Evolutionary conservation across 2,797 vertebrate genomes (phyloP), one percentile per base, ranked within the genome.

Genomic region (Garrulus glandarius): DNA sequence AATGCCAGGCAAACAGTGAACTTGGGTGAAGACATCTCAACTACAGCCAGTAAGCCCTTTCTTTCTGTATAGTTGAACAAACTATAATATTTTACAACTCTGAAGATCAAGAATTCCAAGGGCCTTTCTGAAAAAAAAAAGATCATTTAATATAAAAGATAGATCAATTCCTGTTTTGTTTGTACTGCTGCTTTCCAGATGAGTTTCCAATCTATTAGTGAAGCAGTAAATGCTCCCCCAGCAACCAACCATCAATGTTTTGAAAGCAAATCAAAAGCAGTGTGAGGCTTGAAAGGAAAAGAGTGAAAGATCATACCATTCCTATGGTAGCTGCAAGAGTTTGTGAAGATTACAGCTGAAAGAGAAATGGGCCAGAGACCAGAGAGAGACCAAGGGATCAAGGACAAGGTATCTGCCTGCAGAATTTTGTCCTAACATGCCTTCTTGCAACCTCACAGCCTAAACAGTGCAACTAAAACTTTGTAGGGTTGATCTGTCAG

Each of bases 211-310:
- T 72, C 39, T 86, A 63, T 79, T 52, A 68, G 32, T n/a, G 44
- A 65, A 81, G 21, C 32, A 67, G 44, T 36, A 83, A 89, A 74
- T 43, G 43, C 65, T 83, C 34, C 43, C 21, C 30, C 46, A 65
- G 67, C 36, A 63, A 36, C 36, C 44, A 81, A 5, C 13, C 36
- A 39, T 1, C 72, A 44, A 81, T 26, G 39, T 82, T 90, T 87
- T 72, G 72, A 86, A 87, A 89, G 47, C 15, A 75, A 95, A 86
- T 92, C 61, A 89, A 89, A 95, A 71, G 53, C 64, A 47, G 20
- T 27, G 23, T 39, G 78, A 83, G 30, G 26, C 63, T 84, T 75
- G 37, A 88, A 94, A 93, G 39, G 10, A 80, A 70, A 85, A 43
- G 59, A 75, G 4, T 56, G 61, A 78, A 83, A 89, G 53, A 78